A percentile compares a stretch with the other conserved stretches of the same genome.
Conservation (phyloP, 2,888 invertebrate genomes). For the Herminia tarsipennalis region DNA sequence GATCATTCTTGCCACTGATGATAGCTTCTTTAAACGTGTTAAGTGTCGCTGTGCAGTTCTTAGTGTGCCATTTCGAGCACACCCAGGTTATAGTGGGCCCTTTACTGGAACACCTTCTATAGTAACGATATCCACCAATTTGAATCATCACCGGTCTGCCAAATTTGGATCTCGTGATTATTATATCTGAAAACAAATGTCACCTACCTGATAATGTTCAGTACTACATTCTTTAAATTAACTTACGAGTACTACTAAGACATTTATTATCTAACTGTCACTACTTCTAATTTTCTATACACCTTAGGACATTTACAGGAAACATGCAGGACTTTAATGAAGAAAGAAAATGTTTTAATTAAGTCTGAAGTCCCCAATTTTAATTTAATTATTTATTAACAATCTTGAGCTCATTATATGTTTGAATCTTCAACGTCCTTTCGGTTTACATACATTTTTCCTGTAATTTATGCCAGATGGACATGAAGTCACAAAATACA, state of each 20-base stretch:
- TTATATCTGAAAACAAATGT: slow-evolving; percentile 3
- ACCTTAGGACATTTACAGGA: neutral
- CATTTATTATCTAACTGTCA: no score
- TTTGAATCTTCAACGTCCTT: no score
- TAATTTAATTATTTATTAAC: no score
- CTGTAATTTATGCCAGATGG: no score
- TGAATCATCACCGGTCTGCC: slow-evolving; percentile 51
- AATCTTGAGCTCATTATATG: no score
- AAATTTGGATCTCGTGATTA: slow-evolving; percentile 31
- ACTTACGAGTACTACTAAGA: neutral
- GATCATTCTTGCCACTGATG: slow-evolving; percentile 22
- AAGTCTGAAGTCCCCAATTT: no score
- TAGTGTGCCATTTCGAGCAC: slow-evolving; percentile 29
- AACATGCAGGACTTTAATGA: neutral
- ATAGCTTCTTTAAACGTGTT: slow-evolving; percentile 45
- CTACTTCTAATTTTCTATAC: neutral
- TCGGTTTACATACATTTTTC: no score
- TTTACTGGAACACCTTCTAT: slow-evolving; percentile 15
- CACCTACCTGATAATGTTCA: neutral
- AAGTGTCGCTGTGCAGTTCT: slow-evolving; percentile 48
- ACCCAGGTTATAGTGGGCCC: slow-evolving; percentile 35
- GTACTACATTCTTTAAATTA: no score
- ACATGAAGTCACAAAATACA: no score
- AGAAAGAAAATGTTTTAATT: no score
- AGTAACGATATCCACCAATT: slow-evolving; percentile 29